Conservation (phyloP, 2,888 invertebrate genomes). For the Orthosia incerta region DNA sequence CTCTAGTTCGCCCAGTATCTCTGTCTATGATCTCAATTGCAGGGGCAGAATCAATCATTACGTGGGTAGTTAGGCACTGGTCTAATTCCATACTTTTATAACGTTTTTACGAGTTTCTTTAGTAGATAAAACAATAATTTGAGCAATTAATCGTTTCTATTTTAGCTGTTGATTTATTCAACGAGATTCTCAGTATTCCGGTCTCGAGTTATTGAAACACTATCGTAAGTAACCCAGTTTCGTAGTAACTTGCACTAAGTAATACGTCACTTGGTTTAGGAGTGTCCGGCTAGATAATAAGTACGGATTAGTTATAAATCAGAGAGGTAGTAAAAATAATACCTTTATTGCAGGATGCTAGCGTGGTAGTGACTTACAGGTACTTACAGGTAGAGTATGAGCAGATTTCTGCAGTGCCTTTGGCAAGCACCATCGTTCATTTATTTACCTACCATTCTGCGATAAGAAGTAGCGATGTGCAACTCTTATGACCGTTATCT, state of each 20-base stretch:
- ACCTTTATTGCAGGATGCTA: background rate
- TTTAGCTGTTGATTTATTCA: slow-evolving; percentile 45
- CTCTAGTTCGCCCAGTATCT: slow-evolving; percentile 21
- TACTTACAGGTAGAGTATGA: background rate
- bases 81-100: slow-evolving; percentile 30
- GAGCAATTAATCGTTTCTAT: slow-evolving; percentile 50
- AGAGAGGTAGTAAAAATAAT: slow-evolving; percentile 12
- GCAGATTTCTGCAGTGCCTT: slow-evolving; percentile 3
- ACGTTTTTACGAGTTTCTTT: slow-evolving; percentile 36
- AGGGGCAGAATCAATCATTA: slow-evolving; percentile 41
- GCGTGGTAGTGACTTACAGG: background rate
- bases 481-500: slow-evolving; percentile 39
- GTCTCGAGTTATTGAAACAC: slow-evolving; percentile 56
- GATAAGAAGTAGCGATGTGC: slow-evolving; percentile 23
- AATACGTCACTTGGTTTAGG: slow-evolving; percentile 56
- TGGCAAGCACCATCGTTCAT: background rate
- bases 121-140: slow-evolving; percentile 39
- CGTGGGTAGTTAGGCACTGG: slow-evolving; percentile 9
- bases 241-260: slow-evolving; percentile 44
- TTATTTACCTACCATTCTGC: slow-evolving; percentile 7
- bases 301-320: slow-evolving; percentile 31
- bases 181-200: slow-evolving; percentile 43
- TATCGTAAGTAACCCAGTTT: slow-evolving; percentile 65
- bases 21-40: slow-evolving; percentile 36
- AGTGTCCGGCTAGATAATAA: slow-evolving; percentile 61